Conservation (phyloP, 2,888 invertebrate species). For the Dicyrtoma fusca region DNA sequence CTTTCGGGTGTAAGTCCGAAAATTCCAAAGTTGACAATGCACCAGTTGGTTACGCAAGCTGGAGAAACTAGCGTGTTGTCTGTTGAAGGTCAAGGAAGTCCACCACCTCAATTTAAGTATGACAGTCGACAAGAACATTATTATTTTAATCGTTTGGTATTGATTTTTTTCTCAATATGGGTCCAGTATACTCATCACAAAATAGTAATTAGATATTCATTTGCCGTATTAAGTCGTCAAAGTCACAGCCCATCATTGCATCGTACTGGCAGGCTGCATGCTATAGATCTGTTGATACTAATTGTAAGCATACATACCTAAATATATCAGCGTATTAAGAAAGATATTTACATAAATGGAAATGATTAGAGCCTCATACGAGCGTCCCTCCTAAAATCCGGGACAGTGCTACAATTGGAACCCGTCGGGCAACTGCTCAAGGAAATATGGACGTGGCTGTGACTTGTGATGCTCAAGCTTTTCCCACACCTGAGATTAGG, state of each 20-base stretch:
- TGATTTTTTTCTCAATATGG: background rate
- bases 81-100: conserved; percentile 47
- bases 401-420: conserved; percentile 56
- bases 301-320: too few relatives aligned
- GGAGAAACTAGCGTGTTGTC: conserved; percentile 45
- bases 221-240: background rate
- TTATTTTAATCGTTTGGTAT: background rate
- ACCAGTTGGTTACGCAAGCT: conserved; percentile 36
- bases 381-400: conserved; percentile 57
- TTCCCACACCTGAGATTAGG: conserved; percentile 71
- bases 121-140: background rate
- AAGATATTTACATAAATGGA: too few relatives aligned
- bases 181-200: too few relatives aligned
- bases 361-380: conserved; percentile 54
- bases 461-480: conserved; percentile 69
- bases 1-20: conserved; percentile 52
- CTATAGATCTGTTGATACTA: background rate
- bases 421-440: conserved; percentile 55
- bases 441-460: conserved; percentile 62
- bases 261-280: background rate
- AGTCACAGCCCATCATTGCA: conserved; percentile 40
- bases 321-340: too few relatives aligned
- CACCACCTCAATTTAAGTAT: conserved; percentile 31
- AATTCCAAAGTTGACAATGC: conserved; percentile 50
- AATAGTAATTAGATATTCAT: too few relatives aligned